Conservation (phyloP, 1,140 invertebrate species). For the Scaptomyza pallida region DNA sequence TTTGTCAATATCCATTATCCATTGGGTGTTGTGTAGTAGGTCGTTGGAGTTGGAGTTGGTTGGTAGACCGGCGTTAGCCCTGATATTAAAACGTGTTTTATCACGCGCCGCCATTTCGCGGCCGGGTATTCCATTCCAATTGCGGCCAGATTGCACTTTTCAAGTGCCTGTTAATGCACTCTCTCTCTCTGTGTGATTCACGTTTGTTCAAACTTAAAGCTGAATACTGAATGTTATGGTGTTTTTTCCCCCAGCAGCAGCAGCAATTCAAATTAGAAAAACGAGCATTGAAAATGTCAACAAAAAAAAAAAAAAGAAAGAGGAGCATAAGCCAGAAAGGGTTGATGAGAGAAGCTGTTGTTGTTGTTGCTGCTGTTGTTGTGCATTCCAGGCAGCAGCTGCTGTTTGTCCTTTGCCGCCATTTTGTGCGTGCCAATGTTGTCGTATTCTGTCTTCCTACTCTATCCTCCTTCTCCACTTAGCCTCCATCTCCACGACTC, state of each 20-base stretch:
- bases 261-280: slow-evolving; percentile 25
- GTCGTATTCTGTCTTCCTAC: background rate
- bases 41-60: slow-evolving; percentile 14
- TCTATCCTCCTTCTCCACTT: background rate
- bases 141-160: slow-evolving; percentile 81
- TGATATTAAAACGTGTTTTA: slow-evolving; percentile 83
- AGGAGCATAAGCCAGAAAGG: background rate
- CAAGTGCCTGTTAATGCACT: slow-evolving; percentile 81
- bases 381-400: slow-evolving; percentile 61
- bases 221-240: background rate
- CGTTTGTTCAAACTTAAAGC: slow-evolving; percentile 37
- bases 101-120: slow-evolving; percentile 82
- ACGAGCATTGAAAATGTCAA: slow-evolving; percentile 33
- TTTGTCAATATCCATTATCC: slow-evolving; percentile 67
- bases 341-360: slow-evolving; percentile 25
- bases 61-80: slow-evolving; percentile 13
- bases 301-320: slow-evolving; percentile 4
- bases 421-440: slow-evolving; percentile 67
- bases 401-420: slow-evolving; percentile 80
- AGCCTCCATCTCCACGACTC: background rate
- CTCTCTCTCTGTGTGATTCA: slow-evolving; percentile 19
- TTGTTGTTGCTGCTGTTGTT: background rate
- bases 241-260: background rate
- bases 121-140: slow-evolving; percentile 78
- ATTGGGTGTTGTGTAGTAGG: slow-evolving; percentile 41